These are phyloP conservation scores for Schizopygopsis pylzovi DNA, from an alignment of 2,797 vertebrate genomes.

Conservation along the genomic window DNA sequence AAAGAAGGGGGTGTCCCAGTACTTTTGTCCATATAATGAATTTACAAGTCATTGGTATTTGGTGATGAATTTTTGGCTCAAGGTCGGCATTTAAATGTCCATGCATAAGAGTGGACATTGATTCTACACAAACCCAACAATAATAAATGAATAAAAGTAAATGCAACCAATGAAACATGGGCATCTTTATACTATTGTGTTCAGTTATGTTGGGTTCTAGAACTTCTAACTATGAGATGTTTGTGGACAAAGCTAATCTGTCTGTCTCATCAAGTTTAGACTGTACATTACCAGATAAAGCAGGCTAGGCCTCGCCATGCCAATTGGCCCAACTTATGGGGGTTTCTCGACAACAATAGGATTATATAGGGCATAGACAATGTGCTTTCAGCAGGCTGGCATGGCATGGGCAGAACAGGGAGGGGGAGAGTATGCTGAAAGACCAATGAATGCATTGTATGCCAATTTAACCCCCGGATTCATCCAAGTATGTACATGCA, in stretches of 20 bases:
- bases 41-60: no score
- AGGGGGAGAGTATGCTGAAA: conserved; percentile 52
- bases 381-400: conserved; percentile 64
- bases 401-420: conserved; percentile 54
- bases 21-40: no score
- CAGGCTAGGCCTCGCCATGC: conserved; percentile 57
- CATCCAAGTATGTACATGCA: conserved; percentile 62
- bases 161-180: not conserved
- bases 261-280: conserved; percentile 59
- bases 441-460: conserved; percentile 67
- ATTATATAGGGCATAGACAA: conserved; percentile 73
- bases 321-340: conserved; percentile 64
- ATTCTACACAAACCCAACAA: not conserved
- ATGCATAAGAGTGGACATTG: not conserved
- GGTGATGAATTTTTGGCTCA: no score
- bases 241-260: conserved; percentile 51
- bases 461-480: conserved; percentile 72
- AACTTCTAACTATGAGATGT: conserved; percentile 10
- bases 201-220: conserved; percentile 23
- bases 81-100: not conserved
- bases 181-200: not conserved
- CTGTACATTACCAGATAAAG: conserved; percentile 61
- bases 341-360: conserved; percentile 73
- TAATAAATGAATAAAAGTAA: not conserved
- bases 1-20: no score